These are phyloP conservation scores for Myotis daubentonii DNA, from an alignment of 2,797 vertebrate genomes.

Conservation along the genomic window DNA sequence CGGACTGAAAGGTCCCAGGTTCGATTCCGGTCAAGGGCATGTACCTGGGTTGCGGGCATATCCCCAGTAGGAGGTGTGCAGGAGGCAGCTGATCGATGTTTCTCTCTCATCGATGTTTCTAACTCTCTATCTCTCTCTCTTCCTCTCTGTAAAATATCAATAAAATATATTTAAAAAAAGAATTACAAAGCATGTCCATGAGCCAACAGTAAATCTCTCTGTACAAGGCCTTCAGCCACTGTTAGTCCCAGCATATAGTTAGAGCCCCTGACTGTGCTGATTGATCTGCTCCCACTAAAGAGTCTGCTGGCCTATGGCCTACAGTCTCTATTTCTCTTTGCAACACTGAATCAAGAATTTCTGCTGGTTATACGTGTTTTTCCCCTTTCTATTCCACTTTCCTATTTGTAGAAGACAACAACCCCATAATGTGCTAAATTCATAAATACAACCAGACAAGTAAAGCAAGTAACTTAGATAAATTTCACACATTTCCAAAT, in stretches of 20 bases:
- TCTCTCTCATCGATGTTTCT: too few species aligned
- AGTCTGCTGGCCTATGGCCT: background rate
- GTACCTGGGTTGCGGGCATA: too few species aligned
- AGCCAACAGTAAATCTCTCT: background rate
- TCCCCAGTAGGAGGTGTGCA: too few species aligned
- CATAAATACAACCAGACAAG: background rate
- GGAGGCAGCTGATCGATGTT: too few species aligned
- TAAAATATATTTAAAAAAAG: too few species aligned
- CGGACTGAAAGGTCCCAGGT: too few species aligned
- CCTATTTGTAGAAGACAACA: background rate
- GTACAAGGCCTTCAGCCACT: background rate
- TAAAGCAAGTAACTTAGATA: fast-evolving
- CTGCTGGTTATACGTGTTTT: background rate
- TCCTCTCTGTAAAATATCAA: too few species aligned
- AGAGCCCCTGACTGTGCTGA: background rate
- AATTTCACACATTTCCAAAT: background rate
- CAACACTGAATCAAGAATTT: background rate
- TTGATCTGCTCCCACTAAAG: too few species aligned
- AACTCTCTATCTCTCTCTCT: too few species aligned
- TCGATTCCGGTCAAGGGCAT: too few species aligned
- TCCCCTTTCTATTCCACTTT: background rate
- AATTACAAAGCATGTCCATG: background rate
- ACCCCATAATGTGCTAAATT: background rate
- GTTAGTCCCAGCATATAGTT: background rate
- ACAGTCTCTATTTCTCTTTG: background rate